Evolutionary conservation across 2,888 invertebrate genomes (phyloP).

Genomic region (Cantharis rustica): DNA sequence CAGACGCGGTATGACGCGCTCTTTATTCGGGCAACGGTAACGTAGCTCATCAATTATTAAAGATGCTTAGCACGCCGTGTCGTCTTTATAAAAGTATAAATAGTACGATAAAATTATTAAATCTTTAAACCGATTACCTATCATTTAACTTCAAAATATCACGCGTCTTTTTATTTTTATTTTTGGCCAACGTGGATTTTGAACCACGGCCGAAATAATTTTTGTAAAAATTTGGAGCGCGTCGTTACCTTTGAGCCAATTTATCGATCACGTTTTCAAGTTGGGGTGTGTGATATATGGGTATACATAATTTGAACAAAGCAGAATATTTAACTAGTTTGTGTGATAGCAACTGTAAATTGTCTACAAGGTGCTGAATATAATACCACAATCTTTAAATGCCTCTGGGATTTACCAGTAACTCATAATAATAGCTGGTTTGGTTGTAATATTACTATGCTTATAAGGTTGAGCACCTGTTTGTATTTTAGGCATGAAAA

Average conservation of each 20-base stretch:
- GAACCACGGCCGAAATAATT: not conserved
- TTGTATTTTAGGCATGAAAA: not conserved
- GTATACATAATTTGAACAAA: not conserved
- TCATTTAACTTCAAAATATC: not conserved
- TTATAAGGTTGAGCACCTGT: not conserved
- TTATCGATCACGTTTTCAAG: not conserved
- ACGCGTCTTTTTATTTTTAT: too few species aligned
- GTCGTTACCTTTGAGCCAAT: not conserved
- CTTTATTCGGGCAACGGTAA: slow-evolving; percentile 25
- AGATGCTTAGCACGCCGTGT: slow-evolving; percentile 13
- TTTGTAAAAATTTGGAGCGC: not conserved
- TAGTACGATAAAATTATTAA: slow-evolving; percentile 1
- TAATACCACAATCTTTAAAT: slow-evolving; percentile 3
- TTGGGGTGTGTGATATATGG: not conserved
- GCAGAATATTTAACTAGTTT: not conserved
- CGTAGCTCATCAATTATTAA: slow-evolving; percentile 26
- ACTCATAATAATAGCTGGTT: not conserved
- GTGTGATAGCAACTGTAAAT: not conserved
- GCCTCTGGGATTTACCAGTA: not conserved
- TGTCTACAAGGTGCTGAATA: slow-evolving; percentile 3
- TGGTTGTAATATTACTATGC: not conserved
- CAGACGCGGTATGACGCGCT: slow-evolving; percentile 37
- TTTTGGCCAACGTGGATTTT: not conserved
- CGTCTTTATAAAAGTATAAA: not conserved
- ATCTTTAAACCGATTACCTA: not conserved